Conservation (phyloP, 2,113 vertebrate genomes). For the Anthoscopus minutus region DNA sequence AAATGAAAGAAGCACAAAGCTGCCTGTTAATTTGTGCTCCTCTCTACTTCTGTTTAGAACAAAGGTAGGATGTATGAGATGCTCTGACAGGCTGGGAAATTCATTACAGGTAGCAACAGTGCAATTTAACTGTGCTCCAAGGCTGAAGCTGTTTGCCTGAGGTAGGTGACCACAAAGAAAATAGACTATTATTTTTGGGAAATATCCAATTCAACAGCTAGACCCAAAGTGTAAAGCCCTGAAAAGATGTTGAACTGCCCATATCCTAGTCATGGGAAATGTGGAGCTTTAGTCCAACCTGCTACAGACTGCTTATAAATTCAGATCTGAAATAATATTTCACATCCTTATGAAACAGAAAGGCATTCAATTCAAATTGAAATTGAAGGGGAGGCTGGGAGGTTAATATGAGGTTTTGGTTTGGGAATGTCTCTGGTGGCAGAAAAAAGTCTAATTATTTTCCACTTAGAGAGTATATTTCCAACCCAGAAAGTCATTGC, state of each 20-base stretch:
- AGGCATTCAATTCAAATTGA: slow-evolving; percentile 34
- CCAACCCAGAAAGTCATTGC: background rate
- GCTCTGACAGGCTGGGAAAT: background rate
- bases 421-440: background rate
- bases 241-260: background rate
- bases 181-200: background rate
- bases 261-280: background rate
- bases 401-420: slow-evolving; percentile 29
- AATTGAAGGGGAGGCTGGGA: slow-evolving; percentile 7
- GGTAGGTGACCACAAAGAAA: background rate
- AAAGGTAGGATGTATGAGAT: background rate
- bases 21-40: slow-evolving; percentile 4
- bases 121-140: background rate
- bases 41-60: slow-evolving; percentile 3
- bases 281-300: background rate
- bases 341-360: background rate
- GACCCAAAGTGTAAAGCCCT: background rate
- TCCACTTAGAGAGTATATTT: slow-evolving; percentile 21
- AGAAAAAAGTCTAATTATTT: slow-evolving; percentile 27
- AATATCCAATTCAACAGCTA: background rate
- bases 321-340: slow-evolving; percentile 2
- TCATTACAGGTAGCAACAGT: background rate
- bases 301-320: background rate
- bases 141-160: background rate
- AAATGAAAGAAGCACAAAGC: slow-evolving; percentile 51